These are phyloP conservation scores for Acanthisitta chloris DNA, from an alignment of 2,113 vertebrate genomes.

Conservation along the genomic window DNA sequence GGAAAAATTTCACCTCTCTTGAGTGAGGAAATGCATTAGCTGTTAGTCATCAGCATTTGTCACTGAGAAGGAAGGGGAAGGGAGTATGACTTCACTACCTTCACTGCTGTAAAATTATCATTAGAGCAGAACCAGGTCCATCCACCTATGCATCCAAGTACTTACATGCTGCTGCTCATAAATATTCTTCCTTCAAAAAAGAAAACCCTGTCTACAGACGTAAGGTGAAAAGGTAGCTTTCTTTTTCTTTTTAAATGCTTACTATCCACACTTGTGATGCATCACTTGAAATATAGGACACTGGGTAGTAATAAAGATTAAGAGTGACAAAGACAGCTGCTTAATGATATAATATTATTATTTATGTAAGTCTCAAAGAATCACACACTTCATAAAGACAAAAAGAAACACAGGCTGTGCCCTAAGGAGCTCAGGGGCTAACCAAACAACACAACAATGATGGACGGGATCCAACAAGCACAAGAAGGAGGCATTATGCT, in stretches of 20 bases:
- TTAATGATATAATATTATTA: conserved; percentile 7
- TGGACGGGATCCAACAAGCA: not conserved
- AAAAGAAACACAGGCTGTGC: not conserved
- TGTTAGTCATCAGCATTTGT: conserved; percentile 21
- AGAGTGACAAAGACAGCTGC: not conserved
- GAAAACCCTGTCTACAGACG: too few species aligned
- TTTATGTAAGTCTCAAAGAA: conserved; percentile 11
- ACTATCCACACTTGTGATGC: not conserved
- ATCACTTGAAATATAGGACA: not conserved
- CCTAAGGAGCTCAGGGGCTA: conserved; percentile 27
- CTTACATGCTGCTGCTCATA: not conserved
- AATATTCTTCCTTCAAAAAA: not conserved
- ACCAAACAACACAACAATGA: conserved; percentile 15
- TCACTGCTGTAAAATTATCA: not conserved
- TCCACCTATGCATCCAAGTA: not conserved
- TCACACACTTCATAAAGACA: not conserved
- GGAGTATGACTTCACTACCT: not conserved
- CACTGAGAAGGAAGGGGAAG: conserved; percentile 4
- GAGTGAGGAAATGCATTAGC: not conserved
- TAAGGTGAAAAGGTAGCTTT: not conserved
- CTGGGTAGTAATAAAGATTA: not conserved
- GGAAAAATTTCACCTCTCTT: conserved; percentile 4
- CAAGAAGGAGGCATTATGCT: not conserved
- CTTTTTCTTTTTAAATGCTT: not conserved
- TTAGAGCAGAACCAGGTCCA: not conserved